Base-by-base conservation (phyloP, 2,888 invertebrate species). In the Phragmatobia fuliginosa region DNA sequence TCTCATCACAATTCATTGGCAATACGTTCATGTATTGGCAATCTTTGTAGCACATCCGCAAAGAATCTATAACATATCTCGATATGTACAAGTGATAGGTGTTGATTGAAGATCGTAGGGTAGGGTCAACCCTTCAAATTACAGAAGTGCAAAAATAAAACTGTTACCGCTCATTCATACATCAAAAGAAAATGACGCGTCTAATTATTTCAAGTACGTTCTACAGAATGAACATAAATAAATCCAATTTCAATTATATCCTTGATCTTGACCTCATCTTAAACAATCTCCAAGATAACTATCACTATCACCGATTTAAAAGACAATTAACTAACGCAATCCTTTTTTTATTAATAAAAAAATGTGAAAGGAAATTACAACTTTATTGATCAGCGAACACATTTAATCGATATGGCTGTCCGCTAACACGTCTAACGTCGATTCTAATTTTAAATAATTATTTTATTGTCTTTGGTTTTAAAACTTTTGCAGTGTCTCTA, bases 311-410 rank as follows among this genome's bases (percentile, higher is more conserved):
- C 73, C 72, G 45, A 74, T 73, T 74, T 74, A 76, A 80, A 78
- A 68, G 33, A 68, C 67, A 71, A 71, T 68, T 71, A 77, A 78
- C 77, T 77, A 70, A 71, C 68, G 73, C 78, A 79, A 76, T 76
- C 73, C 71, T 59, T 80, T 81, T 83, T 81, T 81, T 73, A 78
- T 25, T n/a, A 66, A 58, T 28, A 83, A 83, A 89, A 79, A 81
- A 82, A 79, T 85, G 90, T 91, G 91, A 92, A 92, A 85, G 91
- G 88, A 85, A 85, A 82, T 82, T 66, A 73, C 82, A 11, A 67
- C 45, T 66, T 25, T 16, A 73, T 38, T 72, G 67, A 73, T 74
- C 62, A 52, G 52, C 71, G 81, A 78, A 76, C 88, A 91, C 82
- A 89, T 79, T 87, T 83, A 86, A 84, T 82, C 80, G 85, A 77